Percentiles rank a stretch among this genome's conserved stretches.
phyloP scores from a whole-genome alignment of 2,113 vertebrate species.

The Trogon surrucura region DNA sequence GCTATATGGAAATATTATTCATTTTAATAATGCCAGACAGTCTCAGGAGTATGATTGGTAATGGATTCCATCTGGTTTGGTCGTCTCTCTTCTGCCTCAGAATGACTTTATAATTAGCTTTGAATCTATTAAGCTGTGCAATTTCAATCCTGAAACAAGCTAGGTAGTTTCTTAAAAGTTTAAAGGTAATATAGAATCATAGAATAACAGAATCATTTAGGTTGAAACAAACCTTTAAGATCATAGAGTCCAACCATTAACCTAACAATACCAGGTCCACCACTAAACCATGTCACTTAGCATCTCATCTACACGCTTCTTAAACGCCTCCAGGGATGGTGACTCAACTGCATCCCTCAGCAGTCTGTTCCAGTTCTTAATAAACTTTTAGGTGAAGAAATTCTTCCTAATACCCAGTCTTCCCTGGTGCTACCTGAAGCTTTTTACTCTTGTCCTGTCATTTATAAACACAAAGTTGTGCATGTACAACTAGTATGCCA shows the following conservation, averaged over 20 bases:
- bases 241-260: not conserved
- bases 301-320: fast-evolving
- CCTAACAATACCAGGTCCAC: not conserved
- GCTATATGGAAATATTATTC: constrained; percentile 7
- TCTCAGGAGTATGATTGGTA: not conserved
- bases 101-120: constrained; percentile 46
- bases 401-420: not conserved
- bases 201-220: not conserved
- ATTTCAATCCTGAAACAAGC: constrained; percentile 10
- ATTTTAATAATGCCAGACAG: constrained; percentile 32
- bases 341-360: not conserved
- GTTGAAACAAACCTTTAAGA: not conserved
- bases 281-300: not conserved
- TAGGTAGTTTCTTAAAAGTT: not conserved
- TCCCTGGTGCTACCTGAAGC: not conserved
- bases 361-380: not conserved
- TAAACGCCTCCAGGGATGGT: not conserved
- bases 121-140: not conserved
- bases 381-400: not conserved
- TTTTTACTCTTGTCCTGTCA: not conserved
- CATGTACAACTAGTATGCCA: too few species aligned
- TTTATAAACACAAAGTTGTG: not conserved
- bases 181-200: not conserved
- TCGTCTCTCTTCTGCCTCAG: constrained; percentile 22
- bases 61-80: constrained; percentile 49